These are phyloP conservation scores for Pardosa pseudoannulata DNA, from an alignment of 2,888 invertebrate genomes.

Conservation along the genomic window DNA sequence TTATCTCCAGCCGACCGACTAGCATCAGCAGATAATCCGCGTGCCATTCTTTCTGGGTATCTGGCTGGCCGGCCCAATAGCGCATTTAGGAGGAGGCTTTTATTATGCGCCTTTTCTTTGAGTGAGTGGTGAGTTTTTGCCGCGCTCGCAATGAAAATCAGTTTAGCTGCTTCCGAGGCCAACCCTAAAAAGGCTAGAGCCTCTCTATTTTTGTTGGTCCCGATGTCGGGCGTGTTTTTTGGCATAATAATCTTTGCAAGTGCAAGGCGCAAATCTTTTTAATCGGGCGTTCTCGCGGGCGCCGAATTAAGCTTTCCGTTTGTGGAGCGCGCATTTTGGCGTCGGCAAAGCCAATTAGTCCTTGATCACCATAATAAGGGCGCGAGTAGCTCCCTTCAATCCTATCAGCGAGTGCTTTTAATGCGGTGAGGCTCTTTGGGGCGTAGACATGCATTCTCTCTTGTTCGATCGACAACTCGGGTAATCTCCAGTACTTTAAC, in stretches of 20 bases:
- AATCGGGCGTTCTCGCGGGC: slow-evolving; percentile 57
- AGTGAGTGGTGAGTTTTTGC: slow-evolving; percentile 26
- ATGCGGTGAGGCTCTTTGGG: slow-evolving; percentile 54
- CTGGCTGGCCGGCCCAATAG: background rate
- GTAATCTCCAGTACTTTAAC: slow-evolving; percentile 70
- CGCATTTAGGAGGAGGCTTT: background rate
- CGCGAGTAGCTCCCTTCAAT: slow-evolving; percentile 48
- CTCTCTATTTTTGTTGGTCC: background rate
- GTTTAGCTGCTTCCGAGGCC: slow-evolving; percentile 33
- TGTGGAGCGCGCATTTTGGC: slow-evolving; percentile 54
- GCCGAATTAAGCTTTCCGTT: slow-evolving; percentile 58
- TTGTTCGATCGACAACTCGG: slow-evolving; percentile 61
- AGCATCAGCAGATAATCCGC: background rate
- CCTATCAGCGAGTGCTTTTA: slow-evolving; percentile 67
- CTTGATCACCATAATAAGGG: slow-evolving; percentile 56
- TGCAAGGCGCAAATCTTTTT: slow-evolving; percentile 60
- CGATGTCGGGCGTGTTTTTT: slow-evolving; percentile 33
- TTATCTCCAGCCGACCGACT: background rate
- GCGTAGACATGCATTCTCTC: slow-evolving; percentile 53
- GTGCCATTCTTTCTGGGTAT: background rate
- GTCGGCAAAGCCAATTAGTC: slow-evolving; percentile 65
- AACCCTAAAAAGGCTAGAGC: background rate
- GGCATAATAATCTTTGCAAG: slow-evolving; percentile 67
- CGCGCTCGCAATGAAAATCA: slow-evolving; percentile 61
- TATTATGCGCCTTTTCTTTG: background rate